phyloP scores from a whole-genome alignment of 2,797 vertebrate species.

The Odontamblyopus lacepedii region DNA sequence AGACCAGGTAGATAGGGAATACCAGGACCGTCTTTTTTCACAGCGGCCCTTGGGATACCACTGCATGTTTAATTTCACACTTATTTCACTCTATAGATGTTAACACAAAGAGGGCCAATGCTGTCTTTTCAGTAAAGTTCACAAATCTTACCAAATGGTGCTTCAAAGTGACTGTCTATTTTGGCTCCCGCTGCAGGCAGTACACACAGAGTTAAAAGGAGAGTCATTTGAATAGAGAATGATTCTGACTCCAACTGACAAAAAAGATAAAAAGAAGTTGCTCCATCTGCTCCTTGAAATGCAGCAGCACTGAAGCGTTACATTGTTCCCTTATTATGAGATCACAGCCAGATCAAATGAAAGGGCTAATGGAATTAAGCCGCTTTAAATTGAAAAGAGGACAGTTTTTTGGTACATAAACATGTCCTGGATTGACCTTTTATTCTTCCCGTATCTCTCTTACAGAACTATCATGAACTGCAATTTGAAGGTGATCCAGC shows the following conservation, averaged over 20 bases:
- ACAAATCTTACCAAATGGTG: constrained; percentile 33
- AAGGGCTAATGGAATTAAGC: neutral
- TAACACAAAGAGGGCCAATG: constrained; percentile 28
- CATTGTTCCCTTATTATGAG: neutral
- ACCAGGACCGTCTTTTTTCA: constrained; percentile 32
- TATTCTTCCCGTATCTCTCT: constrained; percentile 33
- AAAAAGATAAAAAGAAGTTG: constrained; percentile 13
- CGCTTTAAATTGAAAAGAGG: neutral
- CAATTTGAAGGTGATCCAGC: constrained; percentile 91
- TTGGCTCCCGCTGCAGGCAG: constrained; percentile 27
- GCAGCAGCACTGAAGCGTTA: neutral
- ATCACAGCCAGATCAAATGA: constrained; percentile 13
- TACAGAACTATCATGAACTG: constrained; percentile 96
- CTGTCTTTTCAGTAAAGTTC: constrained; percentile 32
- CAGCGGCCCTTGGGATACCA: constrained; percentile 29
- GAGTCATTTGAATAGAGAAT: constrained; percentile 28
- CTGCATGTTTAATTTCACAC: constrained; percentile 49
- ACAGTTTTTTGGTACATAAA: constrained; percentile 7
- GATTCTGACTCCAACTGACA: constrained; percentile 13
- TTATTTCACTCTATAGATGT: constrained; percentile 34
- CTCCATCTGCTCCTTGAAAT: constrained; percentile 19
- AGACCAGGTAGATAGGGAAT: constrained; percentile 40
- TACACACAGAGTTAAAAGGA: constrained; percentile 26
- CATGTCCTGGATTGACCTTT: constrained; percentile 18
- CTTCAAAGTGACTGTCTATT: constrained; percentile 45